phyloP scores from a whole-genome alignment of 2,797 vertebrate species.

The Syngnathus rostellatus region DNA sequence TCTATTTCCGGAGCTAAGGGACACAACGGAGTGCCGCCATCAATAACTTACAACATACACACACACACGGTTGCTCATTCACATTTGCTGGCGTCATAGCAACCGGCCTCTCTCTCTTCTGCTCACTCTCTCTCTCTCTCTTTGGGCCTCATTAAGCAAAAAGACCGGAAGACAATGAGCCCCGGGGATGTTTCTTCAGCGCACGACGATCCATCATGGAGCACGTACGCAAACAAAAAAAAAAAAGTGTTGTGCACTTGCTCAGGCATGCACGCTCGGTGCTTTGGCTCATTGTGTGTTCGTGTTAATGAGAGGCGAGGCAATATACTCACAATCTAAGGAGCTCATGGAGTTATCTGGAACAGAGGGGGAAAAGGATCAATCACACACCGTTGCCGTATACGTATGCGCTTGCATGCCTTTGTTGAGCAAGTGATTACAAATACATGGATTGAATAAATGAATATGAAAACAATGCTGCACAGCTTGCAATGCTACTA shows the following conservation, averaged over 20 bases:
- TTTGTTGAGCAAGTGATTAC: slow-evolving; percentile 5
- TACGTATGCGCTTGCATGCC: not conserved
- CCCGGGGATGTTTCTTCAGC: slow-evolving; percentile 28
- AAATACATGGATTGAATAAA: slow-evolving; percentile 1
- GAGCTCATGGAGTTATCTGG: slow-evolving; percentile 85
- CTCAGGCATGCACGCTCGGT: slow-evolving; percentile 21
- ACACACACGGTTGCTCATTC: slow-evolving; percentile 36
- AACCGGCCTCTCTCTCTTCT: slow-evolving; percentile 12
- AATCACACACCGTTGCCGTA: slow-evolving; percentile 6
- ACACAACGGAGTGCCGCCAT: slow-evolving; percentile 63
- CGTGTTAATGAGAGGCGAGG: slow-evolving; percentile 20
- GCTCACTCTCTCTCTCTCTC: slow-evolving; percentile 43
- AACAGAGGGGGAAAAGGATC: slow-evolving; percentile 24
- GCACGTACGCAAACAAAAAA: slow-evolving; percentile 31
- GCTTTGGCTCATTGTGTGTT: slow-evolving; percentile 17
- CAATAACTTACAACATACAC: slow-evolving; percentile 27
- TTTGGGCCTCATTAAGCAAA: slow-evolving; percentile 60
- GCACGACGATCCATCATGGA: slow-evolving; percentile 44
- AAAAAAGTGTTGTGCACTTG: slow-evolving; percentile 44
- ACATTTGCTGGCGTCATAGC: slow-evolving; percentile 15
- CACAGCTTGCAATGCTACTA: not conserved
- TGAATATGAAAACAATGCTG: slow-evolving; percentile 22
- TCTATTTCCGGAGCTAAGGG: slow-evolving; percentile 89
- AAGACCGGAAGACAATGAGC: slow-evolving; percentile 26
- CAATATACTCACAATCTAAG: slow-evolving; percentile 81